Base-by-base conservation (phyloP, 2,113 vertebrate species). In the Thermophis baileyi region DNA sequence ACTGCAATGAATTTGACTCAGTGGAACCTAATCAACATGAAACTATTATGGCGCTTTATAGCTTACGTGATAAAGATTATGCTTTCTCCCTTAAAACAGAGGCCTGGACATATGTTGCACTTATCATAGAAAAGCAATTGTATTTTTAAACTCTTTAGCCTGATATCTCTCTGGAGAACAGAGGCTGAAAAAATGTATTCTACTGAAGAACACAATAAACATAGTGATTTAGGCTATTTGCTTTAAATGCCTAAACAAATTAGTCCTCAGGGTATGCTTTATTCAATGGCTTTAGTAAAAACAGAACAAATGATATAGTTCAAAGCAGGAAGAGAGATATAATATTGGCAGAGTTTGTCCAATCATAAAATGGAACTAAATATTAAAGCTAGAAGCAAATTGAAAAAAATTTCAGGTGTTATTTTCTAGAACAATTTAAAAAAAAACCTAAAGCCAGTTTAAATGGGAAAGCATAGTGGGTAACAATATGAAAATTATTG, bases 81-180 rank as follows among this genome's bases (percentile, higher is more conserved):
- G 3, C 93, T 87, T 85, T 88, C 92, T 30, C 89, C 30, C 49
- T 91, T 47, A 47, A 46, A 91, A 91, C 63, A 85, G 22, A 94
- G 22, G 57, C 93, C 91, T 49, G 30, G 93, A 81, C 35, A 95
- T 54, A 22, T 53, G 18, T 95, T 93, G 93, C 60, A 74, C 22
- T 24, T 89, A 86, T 55, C 92, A 94, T 16, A 86, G 90, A 94
- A 24, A 4, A 0, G 20, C 3, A 92, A 91, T 94, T 94, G 3
- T 55, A 30, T 91, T 95, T 93, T 91, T 85, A 63, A 95, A 30
- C 20, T 47, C 49, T 95, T 95, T 94, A 93, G 60, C 30, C 20
- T 93, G 92, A 87, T 22, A 14, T 53, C 9, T 96, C 55, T 91
- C 91, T 46, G 93, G 93, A 94, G 57, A 96, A 35, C 89, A 93